Evolutionary conservation across 2,888 invertebrate genomes (phyloP).

Genomic region (Drosophila anomelani): DNA sequence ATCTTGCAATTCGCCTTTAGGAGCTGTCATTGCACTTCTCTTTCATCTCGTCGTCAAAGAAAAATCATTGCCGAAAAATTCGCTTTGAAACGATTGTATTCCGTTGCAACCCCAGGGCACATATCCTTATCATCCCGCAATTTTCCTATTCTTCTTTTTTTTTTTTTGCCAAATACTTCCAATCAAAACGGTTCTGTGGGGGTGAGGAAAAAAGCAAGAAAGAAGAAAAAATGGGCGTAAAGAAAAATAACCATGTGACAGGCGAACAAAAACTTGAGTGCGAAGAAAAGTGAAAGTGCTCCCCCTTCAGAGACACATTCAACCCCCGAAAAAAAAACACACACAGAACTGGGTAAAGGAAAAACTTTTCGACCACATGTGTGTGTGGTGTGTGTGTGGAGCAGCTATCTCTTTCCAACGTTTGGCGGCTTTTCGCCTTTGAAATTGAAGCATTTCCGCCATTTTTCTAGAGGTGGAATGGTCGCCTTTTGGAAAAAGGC

Average conservation of each 20-base stretch:
- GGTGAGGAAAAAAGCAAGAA: background rate
- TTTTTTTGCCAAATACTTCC: slow-evolving; percentile 54
- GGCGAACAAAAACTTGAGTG: slow-evolving; percentile 57
- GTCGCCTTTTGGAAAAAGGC: slow-evolving; percentile 18
- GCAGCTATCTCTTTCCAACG: slow-evolving; percentile 31
- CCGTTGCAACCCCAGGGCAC: slow-evolving; percentile 30
- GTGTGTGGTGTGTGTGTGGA: slow-evolving; percentile 18
- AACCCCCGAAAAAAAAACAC: slow-evolving; percentile 60
- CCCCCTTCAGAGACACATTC: slow-evolving; percentile 49
- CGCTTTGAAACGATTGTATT: slow-evolving; percentile 61
- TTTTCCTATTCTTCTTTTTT: background rate
- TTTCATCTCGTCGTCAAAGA: slow-evolving; percentile 55
- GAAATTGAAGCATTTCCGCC: slow-evolving; percentile 79
- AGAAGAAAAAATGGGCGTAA: slow-evolving; percentile 23
- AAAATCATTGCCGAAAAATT: slow-evolving; percentile 71
- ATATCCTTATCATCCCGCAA: slow-evolving; percentile 17
- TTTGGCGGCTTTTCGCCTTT: slow-evolving; percentile 68
- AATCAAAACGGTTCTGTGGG: slow-evolving; percentile 60
- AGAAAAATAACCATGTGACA: slow-evolving; percentile 69
- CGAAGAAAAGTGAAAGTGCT: slow-evolving; percentile 76
- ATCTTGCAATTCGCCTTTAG: slow-evolving; percentile 20
- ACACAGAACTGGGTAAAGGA: slow-evolving; percentile 8
- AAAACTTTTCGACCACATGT: slow-evolving; percentile 42
- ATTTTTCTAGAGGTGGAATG: slow-evolving; percentile 63
- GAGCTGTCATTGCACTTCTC: slow-evolving; percentile 30